These are phyloP conservation scores for Passerina amoena DNA, from an alignment of 2,113 vertebrate species.

Conservation along the genomic window DNA sequence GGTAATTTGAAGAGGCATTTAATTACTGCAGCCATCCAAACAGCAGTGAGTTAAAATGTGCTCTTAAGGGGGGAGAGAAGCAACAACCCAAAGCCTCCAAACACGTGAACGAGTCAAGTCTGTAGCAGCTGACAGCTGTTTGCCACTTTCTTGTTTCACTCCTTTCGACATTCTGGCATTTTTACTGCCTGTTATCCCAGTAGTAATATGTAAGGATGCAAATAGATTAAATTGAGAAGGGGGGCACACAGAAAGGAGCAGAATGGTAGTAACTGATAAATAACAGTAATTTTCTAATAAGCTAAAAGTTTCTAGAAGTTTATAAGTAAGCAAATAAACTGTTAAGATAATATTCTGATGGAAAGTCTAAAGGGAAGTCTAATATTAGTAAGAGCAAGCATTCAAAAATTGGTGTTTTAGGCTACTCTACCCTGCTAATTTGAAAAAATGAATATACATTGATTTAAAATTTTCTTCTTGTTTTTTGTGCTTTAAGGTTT, in stretches of 20 bases:
- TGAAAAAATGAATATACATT: neutral
- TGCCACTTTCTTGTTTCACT: conserved; percentile 63
- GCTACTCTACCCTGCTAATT: neutral
- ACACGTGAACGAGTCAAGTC: neutral
- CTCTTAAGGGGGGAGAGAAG: neutral
- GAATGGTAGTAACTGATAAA: conserved; percentile 17
- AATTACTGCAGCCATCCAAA: conserved; percentile 30
- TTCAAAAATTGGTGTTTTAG: neutral
- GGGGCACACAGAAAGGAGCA: conserved; percentile 8
- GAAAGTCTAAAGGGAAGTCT: neutral
- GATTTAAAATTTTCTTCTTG: neutral
- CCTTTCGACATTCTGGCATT: conserved; percentile 71
- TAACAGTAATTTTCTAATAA: neutral
- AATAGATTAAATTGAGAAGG: conserved; percentile 60
- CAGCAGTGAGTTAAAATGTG: neutral
- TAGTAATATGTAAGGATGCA: conserved; percentile 71
- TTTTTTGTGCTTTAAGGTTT: neutral
- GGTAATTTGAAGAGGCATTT: conserved; percentile 24
- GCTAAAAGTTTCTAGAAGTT: neutral
- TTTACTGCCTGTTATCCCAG: conserved; percentile 76
- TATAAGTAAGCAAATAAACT: neutral
- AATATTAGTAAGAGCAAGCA: neutral
- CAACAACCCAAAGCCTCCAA: neutral
- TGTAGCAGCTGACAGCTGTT: conserved; percentile 69
- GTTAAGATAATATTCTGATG: neutral